Percentiles rank a stretch among this genome's conserved stretches.
Conservation (phyloP, 2,888 invertebrate genomes). For the Sesia apiformis region DNA sequence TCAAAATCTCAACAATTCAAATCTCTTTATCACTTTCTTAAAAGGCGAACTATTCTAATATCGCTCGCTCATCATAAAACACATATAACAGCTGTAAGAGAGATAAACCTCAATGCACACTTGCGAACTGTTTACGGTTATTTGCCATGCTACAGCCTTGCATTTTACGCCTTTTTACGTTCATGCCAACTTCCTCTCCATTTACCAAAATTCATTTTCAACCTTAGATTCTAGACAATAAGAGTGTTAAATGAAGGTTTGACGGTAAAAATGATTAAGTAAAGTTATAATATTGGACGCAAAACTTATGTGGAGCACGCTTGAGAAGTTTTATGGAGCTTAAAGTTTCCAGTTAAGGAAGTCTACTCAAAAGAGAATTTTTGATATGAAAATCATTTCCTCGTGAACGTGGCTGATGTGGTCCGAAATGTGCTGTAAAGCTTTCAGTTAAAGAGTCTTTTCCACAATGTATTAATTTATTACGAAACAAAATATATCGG, state of each 20-base stretch:
- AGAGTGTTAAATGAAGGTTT: constrained; percentile 1
- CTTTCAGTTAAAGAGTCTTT: neutral
- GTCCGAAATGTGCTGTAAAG: neutral
- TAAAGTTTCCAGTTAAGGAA: constrained; percentile 61
- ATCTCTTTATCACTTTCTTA: too few species aligned
- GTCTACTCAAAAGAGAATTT: constrained; percentile 46
- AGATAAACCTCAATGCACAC: constrained; percentile 42
- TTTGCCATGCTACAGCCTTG: constrained; percentile 33
- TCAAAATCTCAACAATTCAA: too few species aligned
- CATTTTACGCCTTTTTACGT: constrained; percentile 50
- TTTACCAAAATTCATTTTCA: constrained; percentile 1
- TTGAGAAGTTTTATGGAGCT: constrained; percentile 66
- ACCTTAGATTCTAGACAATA: constrained; percentile 7
- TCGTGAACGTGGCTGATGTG: constrained; percentile 13
- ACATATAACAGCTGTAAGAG: constrained; percentile 18
- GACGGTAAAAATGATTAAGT: constrained; percentile 12
- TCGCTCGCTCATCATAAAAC: constrained; percentile 24
- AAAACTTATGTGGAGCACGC: constrained; percentile 67
- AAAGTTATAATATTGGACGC: constrained; percentile 49
- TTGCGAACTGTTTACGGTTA: constrained; percentile 47
- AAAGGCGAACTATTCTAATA: constrained; percentile 9
- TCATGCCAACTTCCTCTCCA: constrained; percentile 5
- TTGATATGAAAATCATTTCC: constrained; percentile 36
- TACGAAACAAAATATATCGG: too few species aligned
- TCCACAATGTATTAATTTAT: too few species aligned